These are phyloP conservation scores for Lonchura striata DNA, from an alignment of 2,113 vertebrate genomes.

Conservation along the genomic window DNA sequence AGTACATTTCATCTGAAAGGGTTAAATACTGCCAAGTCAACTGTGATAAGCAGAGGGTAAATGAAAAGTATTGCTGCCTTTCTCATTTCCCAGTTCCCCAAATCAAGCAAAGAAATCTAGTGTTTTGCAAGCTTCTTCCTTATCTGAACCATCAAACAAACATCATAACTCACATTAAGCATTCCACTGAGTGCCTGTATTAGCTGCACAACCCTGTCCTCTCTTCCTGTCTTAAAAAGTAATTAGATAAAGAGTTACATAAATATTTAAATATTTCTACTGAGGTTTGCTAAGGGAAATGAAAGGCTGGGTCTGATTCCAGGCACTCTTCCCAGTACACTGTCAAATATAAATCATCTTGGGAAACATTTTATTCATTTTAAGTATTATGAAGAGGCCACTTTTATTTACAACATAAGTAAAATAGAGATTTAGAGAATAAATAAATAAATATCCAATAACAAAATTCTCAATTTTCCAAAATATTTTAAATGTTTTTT, in stretches of 20 bases:
- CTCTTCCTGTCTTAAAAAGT: conserved; percentile 40
- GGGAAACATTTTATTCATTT: conserved; percentile 35
- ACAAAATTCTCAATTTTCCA: neutral
- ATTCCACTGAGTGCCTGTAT: conserved; percentile 28
- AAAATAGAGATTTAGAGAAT: neutral
- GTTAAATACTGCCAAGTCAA: neutral
- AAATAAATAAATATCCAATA: neutral
- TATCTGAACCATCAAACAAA: conserved; percentile 30
- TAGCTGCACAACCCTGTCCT: neutral
- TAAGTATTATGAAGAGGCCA: neutral
- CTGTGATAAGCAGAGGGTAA: neutral
- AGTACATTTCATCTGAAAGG: neutral
- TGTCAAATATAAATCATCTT: conserved; percentile 36
- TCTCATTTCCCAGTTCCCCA: neutral
- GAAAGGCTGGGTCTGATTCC: neutral
- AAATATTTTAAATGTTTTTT: neutral
- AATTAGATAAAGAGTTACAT: conserved; percentile 40
- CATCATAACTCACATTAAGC: neutral
- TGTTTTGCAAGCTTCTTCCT: neutral
- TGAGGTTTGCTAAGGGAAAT: conserved; percentile 9
- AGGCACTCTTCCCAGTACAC: conserved; percentile 25
- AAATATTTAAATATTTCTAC: conserved; percentile 50
- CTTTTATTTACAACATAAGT: conserved; percentile 2
- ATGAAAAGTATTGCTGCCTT: neutral
- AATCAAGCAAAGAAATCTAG: neutral